Evolutionary conservation across 2,113 vertebrate genomes (phyloP), one percentile per base, ranked within the genome.

Genomic region (Perca flavescens): DNA sequence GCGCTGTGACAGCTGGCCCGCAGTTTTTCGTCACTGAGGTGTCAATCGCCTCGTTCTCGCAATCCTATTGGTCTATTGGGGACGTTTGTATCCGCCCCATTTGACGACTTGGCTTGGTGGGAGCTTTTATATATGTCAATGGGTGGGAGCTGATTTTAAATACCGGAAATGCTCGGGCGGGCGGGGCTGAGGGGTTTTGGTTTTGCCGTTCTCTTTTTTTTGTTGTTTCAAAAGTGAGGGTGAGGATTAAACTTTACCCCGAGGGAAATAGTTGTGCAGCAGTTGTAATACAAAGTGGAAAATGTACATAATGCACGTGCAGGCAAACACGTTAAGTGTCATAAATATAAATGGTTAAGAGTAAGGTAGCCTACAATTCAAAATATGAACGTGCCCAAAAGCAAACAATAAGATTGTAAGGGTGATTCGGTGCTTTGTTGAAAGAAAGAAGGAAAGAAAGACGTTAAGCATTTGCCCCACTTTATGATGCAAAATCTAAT

Each of bases 1-100:
- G 95, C 94, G 93, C 86, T 88, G 83, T 85, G 74, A 91, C 85
- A 93, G 88, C 90, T 92, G 90, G 47, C 21, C 77, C 61, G 28
- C 40, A 76, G 76, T 56, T 63, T 85, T 86, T 63, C 54, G 7
- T 40, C 80, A 57, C 13, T 3, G 65, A 61, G 14, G 31, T 77
- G 92, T 93, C 90, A 91, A 89, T 95, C 92, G 49, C 1, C 22
- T 1, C 0, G 1, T 83, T 80, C 83, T 62, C 74, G 52, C 52
- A 0, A 58, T 77, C 34, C 83, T 22, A 95, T 95, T 95, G 95
- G 95, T 74, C 19, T 0, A 0, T 28, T 14, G 0, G 34, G 5
- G 0, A 1, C 0, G 0, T 40, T 50, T 46, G 78, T 40, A 14
- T 10, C 87, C 88, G 77, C 90, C 86, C 3, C 58, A 5, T 19